Base-by-base conservation (phyloP, 2,797 vertebrate genomes). In the Lithobates pipiens region DNA sequence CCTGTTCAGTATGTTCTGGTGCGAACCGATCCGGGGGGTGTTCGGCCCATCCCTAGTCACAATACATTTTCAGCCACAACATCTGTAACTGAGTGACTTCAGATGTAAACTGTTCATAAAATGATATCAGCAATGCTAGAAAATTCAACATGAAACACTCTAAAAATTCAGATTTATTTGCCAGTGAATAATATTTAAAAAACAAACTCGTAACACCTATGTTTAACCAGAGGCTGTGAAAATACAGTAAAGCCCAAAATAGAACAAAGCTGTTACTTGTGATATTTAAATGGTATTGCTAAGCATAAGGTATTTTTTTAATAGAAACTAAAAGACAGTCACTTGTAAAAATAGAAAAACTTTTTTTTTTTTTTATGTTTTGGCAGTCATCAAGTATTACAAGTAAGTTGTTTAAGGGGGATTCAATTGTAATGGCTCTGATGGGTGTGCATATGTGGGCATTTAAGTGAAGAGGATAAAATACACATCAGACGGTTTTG, bases 221-320 rank as follows among this genome's bases (percentile, higher is more conserved):
- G 7, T 44, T 3, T 42, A 46, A 61, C 39, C 80, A 65, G 54
- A 10, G 34, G 25, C 46, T 73, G 70, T 74, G 80, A 73, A 42
- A 73, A 73, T 73, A 65, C 79, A 72, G 21, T 71, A 61, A 29
- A 42, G 34, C 25, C 34, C 15, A 82, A 65, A 73, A 73, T 73
- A 82, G 34, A n/a, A 82, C 54, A 73, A 82, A 73, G 34, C 80
- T 63, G 80, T 63, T 81, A 63, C 79, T 61, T 72, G 46, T 71
- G 15, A 50, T 68, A 81, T 29, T 61, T 81, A 63, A 81, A 72
- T 44, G 16, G 25, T 63, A 63, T 80, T 80, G 72, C n/a, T 65
- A 73, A 65, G n/a, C 11, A 72, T 18, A 73, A 44, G 10, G 5
- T 44, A 18, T 73, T 73, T 1, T 63, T 82, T 82, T 72, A 73